Conservation (phyloP, 2,113 vertebrate species). For the Beaufortia kweichowensis region DNA sequence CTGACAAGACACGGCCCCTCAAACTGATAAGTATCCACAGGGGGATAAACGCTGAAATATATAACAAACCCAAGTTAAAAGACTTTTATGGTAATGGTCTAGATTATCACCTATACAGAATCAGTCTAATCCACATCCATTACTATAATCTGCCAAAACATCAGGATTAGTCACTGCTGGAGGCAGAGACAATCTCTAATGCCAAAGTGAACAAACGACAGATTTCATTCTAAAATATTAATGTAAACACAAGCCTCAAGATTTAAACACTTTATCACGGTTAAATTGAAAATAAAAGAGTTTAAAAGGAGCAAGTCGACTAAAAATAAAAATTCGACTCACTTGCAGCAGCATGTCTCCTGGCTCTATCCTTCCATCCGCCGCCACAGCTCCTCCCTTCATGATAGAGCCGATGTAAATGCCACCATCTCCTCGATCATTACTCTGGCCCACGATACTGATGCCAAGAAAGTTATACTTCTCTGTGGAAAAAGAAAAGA, state of each 20-base stretch:
- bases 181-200: slow-evolving; percentile 14
- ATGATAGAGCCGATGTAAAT: slow-evolving; percentile 99
- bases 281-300: neutral
- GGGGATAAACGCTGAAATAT: too few relatives aligned
- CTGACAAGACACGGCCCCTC: neutral
- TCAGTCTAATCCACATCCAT: neutral
- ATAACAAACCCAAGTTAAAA: neutral
- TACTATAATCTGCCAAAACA: slow-evolving; percentile 7
- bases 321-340: neutral
- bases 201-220: neutral
- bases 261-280: too few relatives aligned
- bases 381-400: slow-evolving; percentile 96
- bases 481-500: slow-evolving; percentile 67
- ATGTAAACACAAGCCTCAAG: slow-evolving; percentile 15
- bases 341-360: slow-evolving; percentile 98
- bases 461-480: slow-evolving; percentile 97
- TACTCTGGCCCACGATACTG: slow-evolving; percentile 98
- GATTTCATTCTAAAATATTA: neutral
- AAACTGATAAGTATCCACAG: neutral
- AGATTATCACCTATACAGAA: neutral
- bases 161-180: slow-evolving; percentile 23
- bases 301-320: neutral
- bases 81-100: slow-evolving; percentile 12
- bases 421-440: slow-evolving; percentile 91
- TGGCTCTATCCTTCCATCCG: slow-evolving; percentile 91